Base-by-base conservation (phyloP, 1,140 invertebrate genomes). In the Paracyclopina nana region DNA sequence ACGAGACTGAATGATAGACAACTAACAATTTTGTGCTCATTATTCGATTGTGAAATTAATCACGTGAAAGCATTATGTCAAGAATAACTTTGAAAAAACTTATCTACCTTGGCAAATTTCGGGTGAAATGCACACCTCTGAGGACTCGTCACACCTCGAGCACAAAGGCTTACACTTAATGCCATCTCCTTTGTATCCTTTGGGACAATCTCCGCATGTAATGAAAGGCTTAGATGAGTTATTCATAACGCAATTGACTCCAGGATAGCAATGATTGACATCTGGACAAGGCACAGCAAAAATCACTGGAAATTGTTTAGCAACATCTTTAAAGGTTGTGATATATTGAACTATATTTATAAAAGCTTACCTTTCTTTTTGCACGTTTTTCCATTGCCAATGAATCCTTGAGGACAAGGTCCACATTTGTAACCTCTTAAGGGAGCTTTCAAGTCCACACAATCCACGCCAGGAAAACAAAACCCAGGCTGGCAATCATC, bases 381-480 rank as follows among this genome's bases (percentile, higher is more conserved):
- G 18, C 52, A 53, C 38, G 26, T 14, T n/a, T 12, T 25, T 20
- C 52, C 52, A 22, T 53, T 34, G 20, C 52, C 52, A 6, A 45
- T 53, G 22, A 34, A 50, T n/a, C 4, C 14, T n/a, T 9, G 3
- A 11, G 52, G 52, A 53, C 52, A 53, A 9, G 44, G 26, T 16
- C 52, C 52, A 18, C 52, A 53, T 16, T 16, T 22, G 24, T 30
- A 48, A n/a, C 49, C 41, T 38, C 51, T 12, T 6, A 14, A 14
- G 20, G 34, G 30, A 4, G 52, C 45, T 4, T 22, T 22, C 6
- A 12, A 26, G 30, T 49, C 43, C 5, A 50, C 45, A 26, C 46
- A 31, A 20, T 31, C 26, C 18, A 48, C 52, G 9, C 27, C 24
- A 6, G 45, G 14, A 27, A 29, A 53, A 16, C 45, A 50, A 8